Evolutionary conservation across 2,113 vertebrate genomes (phyloP), one percentile per base, ranked within the genome.

Genomic region (Anhinga rufa): DNA sequence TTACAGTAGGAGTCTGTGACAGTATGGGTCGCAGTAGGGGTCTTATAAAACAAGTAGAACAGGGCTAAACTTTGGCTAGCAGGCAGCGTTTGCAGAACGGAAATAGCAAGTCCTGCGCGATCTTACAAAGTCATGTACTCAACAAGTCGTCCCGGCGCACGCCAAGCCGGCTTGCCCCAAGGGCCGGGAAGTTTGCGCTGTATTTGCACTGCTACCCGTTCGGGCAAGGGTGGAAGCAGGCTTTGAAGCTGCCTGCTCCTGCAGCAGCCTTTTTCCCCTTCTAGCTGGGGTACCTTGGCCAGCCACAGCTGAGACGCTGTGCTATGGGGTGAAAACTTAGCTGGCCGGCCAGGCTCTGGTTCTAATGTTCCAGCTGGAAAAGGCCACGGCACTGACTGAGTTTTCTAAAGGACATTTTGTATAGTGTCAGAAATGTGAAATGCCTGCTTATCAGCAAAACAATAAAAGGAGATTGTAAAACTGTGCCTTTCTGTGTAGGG

Each of bases 361-460:
- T 89, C 42, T 70, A 79, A 32, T 0, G 10, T 95, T 93, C 89
- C 44, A 79, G 70, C 66, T 93, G 86, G 92, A 89, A 95, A 89
- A 91, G 78, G 40, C 95, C 19, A 1, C 38, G 65, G 93, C 46
- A 72, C 83, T 17, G 46, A 34, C 51, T 2, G n/a, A 77, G 42
- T 96, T 95, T 93, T 89, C 83, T 66, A 85, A 92, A 92, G 92
- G 86, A 88, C 84, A 48, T 93, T 97, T 95, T 95, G 91, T 92
- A 57, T 89, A 48, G 91, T 88, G 92, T 89, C 70, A 89, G 75
- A 91, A 89, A 94, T 87, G 81, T 54, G 71, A 82, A 97, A 96
- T 91, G 94, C 92, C 96, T 94, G 94, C 94, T 97, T 97, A 97
- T 97, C 96, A 97, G 92, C 70, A 48, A 58, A 89, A 97, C 96